Conservation (phyloP, 2,797 vertebrate genomes). For the Hirundo rustica region DNA sequence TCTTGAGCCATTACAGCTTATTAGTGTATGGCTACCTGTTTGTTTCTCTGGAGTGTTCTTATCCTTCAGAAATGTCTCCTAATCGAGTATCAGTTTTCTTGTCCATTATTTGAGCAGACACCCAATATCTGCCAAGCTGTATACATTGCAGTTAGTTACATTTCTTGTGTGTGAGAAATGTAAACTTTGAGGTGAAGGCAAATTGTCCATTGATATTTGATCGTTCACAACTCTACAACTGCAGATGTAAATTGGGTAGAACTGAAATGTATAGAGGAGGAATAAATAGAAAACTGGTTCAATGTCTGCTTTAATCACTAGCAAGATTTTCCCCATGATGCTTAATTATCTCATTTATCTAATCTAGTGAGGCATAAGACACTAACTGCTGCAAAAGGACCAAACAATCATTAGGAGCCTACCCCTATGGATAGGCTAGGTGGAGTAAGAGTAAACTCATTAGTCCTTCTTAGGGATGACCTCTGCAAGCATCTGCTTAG, state of each 20-base stretch:
- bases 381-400: constrained; percentile 25
- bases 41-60: not conserved
- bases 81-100: not conserved
- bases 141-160: not conserved
- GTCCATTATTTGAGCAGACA: not conserved
- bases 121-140: not conserved
- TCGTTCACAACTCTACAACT: not conserved
- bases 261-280: not conserved
- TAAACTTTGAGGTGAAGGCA: not conserved
- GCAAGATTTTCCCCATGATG: constrained; percentile 1
- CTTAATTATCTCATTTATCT: constrained; percentile 65
- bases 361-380: constrained; percentile 50
- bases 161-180: not conserved
- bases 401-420: constrained; percentile 1
- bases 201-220: not conserved
- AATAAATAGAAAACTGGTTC: constrained; percentile 2
- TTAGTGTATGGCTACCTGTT: not conserved
- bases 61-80: not conserved
- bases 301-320: constrained; percentile 38
- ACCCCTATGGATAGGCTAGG: not conserved
- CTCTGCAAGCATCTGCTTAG: not conserved
- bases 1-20: not conserved
- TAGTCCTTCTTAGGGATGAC: not conserved
- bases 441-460: constrained; percentile 10
- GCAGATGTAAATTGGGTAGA: not conserved